Evolutionary conservation across 64 coral and sea anemone species (phyloP).

Genomic region (Actinia tenebrosa): DNA sequence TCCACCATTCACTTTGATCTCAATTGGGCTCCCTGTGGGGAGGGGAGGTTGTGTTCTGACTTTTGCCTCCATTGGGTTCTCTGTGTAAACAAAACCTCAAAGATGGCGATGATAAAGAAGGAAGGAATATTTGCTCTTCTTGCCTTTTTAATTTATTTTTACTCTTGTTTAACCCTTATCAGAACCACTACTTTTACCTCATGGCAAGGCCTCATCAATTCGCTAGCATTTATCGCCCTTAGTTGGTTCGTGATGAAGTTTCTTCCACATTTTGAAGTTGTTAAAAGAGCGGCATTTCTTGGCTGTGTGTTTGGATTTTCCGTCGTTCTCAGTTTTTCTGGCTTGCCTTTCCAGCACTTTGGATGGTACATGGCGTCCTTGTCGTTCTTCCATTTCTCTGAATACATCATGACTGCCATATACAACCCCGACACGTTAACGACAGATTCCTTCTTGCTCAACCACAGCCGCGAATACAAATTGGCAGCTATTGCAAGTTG

Average conservation of each 20-base stretch:
- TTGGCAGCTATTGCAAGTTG: slow-evolving; percentile 89
- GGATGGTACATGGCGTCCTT: slow-evolving; percentile 85
- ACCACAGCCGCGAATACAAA: slow-evolving; percentile 85
- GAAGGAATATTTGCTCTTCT: slow-evolving; percentile 1
- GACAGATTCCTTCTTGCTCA: slow-evolving; percentile 85
- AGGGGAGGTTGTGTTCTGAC: too few relatives aligned
- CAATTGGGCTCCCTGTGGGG: too few relatives aligned
- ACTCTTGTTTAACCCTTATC: not conserved
- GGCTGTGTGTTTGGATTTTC: slow-evolving; percentile 68
- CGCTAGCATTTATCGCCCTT: not conserved
- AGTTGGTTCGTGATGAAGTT: slow-evolving; percentile 38
- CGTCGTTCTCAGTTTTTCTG: slow-evolving; percentile 44
- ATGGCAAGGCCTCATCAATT: not conserved
- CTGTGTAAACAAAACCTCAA: not conserved
- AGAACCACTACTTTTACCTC: not conserved
- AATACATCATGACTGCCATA: slow-evolving; percentile 84
- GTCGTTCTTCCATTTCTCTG: slow-evolving; percentile 91
- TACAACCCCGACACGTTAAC: slow-evolving; percentile 76
- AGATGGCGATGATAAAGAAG: not conserved
- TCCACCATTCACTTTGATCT: too few relatives aligned
- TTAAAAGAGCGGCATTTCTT: slow-evolving; percentile 51
- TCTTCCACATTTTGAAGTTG: slow-evolving; percentile 56
- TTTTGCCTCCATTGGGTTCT: not conserved
- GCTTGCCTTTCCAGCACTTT: slow-evolving; percentile 48
- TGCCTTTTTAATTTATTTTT: slow-evolving; percentile 19